These are phyloP conservation scores for Thamnophis elegans DNA, from an alignment of 2,797 vertebrate species.

Conservation along the genomic window DNA sequence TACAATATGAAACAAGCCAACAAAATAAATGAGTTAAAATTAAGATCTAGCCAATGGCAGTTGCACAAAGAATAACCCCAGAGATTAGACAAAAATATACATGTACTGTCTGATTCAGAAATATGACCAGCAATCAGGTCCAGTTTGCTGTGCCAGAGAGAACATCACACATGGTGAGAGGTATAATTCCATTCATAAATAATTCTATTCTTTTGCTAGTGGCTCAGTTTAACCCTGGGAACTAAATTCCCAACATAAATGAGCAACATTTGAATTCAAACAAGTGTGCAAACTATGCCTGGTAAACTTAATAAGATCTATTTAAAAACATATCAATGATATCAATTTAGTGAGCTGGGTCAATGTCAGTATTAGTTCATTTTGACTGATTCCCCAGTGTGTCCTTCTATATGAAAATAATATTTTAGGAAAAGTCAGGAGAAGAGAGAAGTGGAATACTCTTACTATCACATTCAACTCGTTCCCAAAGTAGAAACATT, in stretches of 20 bases:
- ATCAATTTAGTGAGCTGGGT: slow-evolving; percentile 7
- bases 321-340: fast-evolving
- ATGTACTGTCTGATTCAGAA: neutral
- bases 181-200: neutral
- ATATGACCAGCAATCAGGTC: neutral
- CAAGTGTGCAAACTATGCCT: neutral
- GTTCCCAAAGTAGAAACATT: slow-evolving; percentile 40
- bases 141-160: neutral
- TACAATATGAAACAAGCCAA: neutral
- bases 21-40: neutral
- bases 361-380: slow-evolving; percentile 32
- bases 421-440: slow-evolving; percentile 17
- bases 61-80: neutral
- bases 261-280: slow-evolving; percentile 37
- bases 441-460: neutral
- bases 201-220: neutral
- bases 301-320: neutral
- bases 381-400: slow-evolving; percentile 37
- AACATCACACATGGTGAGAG: neutral
- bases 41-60: neutral
- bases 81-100: neutral
- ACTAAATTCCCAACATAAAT: slow-evolving; percentile 18
- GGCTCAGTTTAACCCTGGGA: slow-evolving; percentile 8
- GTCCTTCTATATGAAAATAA: neutral
- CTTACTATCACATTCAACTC: slow-evolving; percentile 23